phyloP scores from a whole-genome alignment of 2,797 vertebrate genomes.

The Adrianichthys oophorus region DNA sequence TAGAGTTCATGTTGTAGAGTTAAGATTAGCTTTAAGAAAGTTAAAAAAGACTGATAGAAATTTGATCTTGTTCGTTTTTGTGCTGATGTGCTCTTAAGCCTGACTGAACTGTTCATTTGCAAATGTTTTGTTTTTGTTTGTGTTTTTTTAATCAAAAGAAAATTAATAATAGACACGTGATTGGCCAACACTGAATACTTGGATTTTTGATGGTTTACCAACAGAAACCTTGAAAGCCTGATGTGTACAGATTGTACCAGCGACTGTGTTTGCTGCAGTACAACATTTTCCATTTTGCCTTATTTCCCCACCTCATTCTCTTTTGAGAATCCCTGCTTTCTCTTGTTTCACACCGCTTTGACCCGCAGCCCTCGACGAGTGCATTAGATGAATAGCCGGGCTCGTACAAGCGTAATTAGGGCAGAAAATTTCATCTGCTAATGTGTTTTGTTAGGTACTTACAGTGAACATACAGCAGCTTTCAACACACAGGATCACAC shows the following conservation, averaged over 20 bases:
- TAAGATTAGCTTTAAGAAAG: too few species aligned
- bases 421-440: slow-evolving; percentile 61
- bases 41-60: too few species aligned
- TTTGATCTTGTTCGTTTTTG: too few species aligned
- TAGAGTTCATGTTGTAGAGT: too few species aligned
- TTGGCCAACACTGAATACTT: not conserved
- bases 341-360: slow-evolving; percentile 48
- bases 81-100: too few species aligned
- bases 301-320: not conserved
- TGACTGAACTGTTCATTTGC: too few species aligned
- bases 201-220: not conserved
- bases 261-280: slow-evolving; percentile 16
- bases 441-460: slow-evolving; percentile 61
- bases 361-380: slow-evolving; percentile 49
- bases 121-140: too few species aligned
- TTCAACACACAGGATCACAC: slow-evolving; percentile 41
- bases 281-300: slow-evolving; percentile 8
- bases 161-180: too few species aligned
- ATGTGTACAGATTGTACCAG: slow-evolving; percentile 51
- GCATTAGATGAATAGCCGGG: slow-evolving; percentile 59
- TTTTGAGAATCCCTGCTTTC: slow-evolving; percentile 36
- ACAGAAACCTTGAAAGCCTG: slow-evolving; percentile 52
- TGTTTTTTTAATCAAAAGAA: too few species aligned
- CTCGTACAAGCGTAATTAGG: slow-evolving; percentile 55
- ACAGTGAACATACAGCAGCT: slow-evolving; percentile 33